A percentile compares a stretch with the other conserved stretches of the same genome.
Evolutionary conservation across 2,113 vertebrate genomes (phyloP).

Genomic region (Procavia capensis): DNA sequence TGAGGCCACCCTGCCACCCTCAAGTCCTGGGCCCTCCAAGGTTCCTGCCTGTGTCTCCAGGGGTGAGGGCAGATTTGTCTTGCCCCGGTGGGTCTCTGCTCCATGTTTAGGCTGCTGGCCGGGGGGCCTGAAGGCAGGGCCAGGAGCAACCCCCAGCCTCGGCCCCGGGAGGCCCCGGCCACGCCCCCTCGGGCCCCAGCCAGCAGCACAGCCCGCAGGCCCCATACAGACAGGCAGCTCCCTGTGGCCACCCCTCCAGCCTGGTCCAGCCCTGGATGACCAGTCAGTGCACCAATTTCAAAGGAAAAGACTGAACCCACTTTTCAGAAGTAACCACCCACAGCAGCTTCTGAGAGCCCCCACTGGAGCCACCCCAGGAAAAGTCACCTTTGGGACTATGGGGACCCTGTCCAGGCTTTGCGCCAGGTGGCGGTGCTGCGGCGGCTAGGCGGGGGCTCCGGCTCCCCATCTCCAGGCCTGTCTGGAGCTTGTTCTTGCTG

Average conservation of each 20-base stretch:
- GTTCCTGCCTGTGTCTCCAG: background rate
- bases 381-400: background rate
- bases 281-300: background rate
- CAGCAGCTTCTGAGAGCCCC: background rate
- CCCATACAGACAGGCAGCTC: background rate
- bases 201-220: background rate
- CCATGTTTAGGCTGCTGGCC: background rate
- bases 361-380: background rate
- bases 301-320: background rate
- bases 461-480: too few relatives aligned
- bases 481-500: too few relatives aligned
- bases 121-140: background rate
- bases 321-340: background rate
- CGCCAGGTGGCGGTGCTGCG: accelerated
- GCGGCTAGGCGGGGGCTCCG: too few relatives aligned
- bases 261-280: background rate
- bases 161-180: background rate
- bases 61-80: background rate
- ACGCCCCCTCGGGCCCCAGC: too few relatives aligned
- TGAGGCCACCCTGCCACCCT: background rate
- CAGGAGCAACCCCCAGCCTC: background rate
- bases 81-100: background rate
- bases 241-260: background rate
- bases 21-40: too few relatives aligned
- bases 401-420: background rate